Evolutionary conservation across 1,140 invertebrate species (phyloP), one percentile per base, ranked within the genome.

Genomic region (Ectropis grisescens): DNA sequence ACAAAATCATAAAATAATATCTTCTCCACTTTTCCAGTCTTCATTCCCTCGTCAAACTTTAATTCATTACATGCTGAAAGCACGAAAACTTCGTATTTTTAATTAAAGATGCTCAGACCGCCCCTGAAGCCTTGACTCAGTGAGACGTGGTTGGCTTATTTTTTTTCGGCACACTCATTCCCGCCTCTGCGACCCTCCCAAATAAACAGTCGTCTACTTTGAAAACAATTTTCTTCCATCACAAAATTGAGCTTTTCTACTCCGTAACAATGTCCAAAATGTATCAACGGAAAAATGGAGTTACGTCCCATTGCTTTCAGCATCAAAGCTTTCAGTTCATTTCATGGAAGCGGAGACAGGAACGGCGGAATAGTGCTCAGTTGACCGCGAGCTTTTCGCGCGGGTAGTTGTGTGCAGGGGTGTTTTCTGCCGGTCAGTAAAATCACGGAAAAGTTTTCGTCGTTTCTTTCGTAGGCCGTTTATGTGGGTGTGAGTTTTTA

Each of bases 111-210:
- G 69, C 65, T 74, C 58, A 47, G 53, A 57, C 67, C 74, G 71
- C 74, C 71, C 74, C 56, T 68, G 59, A 62, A 74, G 58, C 69
- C 66, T 72, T 72, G 67, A 70, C 61, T 76, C 67, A 74, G 49
- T 68, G 74, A 76, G 65, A 72, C 71, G 69, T 66, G 74, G 74
- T 80, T 80, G 74, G 74, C 58, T 80, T 80, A 76, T 79, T 80
- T 79, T 79, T 80, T 79, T 79, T 74, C 60, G 51, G 60, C 62
- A 61, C 54, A 71, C 60, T 76, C 74, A 79, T 79, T 79, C 74
- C 74, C 74, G 74, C 74, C 74, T 76, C 71, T 72, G 67, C 44
- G 71, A 59, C 71, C 74, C 72, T 72, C 72, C 74, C 74, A 79
- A 79, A 79, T 71, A 79, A 79, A 79, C 67, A 79, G 58, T 53